Percentiles rank a stretch among this genome's conserved stretches.
Evolutionary conservation across 2,797 vertebrate genomes (phyloP).

Genomic region (Austrolebias charrua): DNA sequence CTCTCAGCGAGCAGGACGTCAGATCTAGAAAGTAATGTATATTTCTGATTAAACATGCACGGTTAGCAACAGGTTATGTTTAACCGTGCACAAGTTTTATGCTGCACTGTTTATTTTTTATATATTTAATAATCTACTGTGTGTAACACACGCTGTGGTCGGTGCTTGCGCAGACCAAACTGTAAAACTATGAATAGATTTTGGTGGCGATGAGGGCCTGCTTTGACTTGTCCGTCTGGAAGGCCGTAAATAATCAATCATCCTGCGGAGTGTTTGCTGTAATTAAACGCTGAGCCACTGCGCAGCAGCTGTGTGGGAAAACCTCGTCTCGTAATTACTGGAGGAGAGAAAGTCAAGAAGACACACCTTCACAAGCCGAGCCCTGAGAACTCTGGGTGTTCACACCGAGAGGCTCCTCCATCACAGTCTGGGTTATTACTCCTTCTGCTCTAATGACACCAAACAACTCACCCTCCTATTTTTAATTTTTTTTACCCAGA

Average conservation of each 20-base stretch:
- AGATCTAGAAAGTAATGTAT: not conserved
- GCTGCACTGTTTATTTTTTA: not conserved
- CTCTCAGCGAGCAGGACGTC: too few relatives aligned
- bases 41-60: not conserved
- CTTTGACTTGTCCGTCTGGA: constrained; percentile 14
- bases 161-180: not conserved
- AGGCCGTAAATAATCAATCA: constrained; percentile 27
- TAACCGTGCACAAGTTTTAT: not conserved
- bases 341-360: constrained; percentile 66
- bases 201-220: constrained; percentile 14
- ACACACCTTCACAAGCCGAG: constrained; percentile 71
- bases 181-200: constrained; percentile 17
- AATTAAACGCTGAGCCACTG: constrained; percentile 43
- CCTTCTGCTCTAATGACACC: constrained; percentile 73
- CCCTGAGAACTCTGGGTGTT: constrained; percentile 60
- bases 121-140: not conserved
- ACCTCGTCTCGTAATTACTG: constrained; percentile 56
- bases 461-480: constrained; percentile 66
- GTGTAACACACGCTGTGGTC: not conserved
- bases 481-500: constrained; percentile 59
- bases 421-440: constrained; percentile 70
- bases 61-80: too few relatives aligned
- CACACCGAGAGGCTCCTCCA: constrained; percentile 47
- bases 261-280: constrained; percentile 45
- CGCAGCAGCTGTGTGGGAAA: constrained; percentile 60